Conservation (phyloP, 2,113 vertebrate species). For the Eretmochelys imbricata region DNA sequence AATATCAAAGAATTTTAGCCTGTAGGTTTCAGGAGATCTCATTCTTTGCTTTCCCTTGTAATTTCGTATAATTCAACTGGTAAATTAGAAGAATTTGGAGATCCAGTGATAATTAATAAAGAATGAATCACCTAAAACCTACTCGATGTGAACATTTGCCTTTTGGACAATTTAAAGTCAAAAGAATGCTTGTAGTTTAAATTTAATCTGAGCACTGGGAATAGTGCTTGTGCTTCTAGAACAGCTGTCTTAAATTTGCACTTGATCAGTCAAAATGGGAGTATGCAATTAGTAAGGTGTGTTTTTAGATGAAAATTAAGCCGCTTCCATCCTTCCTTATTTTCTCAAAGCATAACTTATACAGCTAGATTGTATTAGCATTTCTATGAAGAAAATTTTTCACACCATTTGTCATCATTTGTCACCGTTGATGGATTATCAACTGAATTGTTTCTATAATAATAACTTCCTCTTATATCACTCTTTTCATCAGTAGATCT, state of each 20-base stretch:
- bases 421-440: too few relatives aligned
- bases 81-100: not conserved
- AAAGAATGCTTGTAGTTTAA: not conserved
- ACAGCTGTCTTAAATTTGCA: not conserved
- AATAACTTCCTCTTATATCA: too few relatives aligned
- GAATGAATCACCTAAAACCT: not conserved
- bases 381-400: too few relatives aligned
- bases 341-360: not conserved
- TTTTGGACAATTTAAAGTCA: not conserved
- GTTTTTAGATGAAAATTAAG: not conserved
- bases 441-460: too few relatives aligned
- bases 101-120: not conserved
- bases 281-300: not conserved
- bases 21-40: not conserved
- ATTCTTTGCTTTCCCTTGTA: not conserved
- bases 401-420: too few relatives aligned
- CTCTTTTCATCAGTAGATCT: too few relatives aligned
- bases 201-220: not conserved
- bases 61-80: rapidly evolving
- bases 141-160: not conserved
- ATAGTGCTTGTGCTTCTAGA: not conserved
- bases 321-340: not conserved
- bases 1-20: not conserved
- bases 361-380: too few relatives aligned
- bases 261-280: not conserved